A percentile compares a stretch with the other conserved stretches of the same genome.
These are phyloP conservation scores for Leuctra nigra DNA, from an alignment of 2,888 invertebrate genomes.

Conservation along the genomic window DNA sequence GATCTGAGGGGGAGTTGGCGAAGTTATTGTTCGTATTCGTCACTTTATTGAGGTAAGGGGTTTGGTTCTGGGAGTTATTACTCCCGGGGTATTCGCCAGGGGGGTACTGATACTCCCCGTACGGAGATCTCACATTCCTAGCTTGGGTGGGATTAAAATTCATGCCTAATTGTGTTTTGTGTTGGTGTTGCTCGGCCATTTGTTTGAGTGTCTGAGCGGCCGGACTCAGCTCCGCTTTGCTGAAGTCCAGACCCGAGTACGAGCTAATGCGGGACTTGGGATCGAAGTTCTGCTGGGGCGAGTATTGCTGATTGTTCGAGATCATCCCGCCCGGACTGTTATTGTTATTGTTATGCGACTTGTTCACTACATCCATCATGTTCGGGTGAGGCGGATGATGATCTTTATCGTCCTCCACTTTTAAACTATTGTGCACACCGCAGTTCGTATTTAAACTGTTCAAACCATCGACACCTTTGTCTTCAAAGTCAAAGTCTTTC, in stretches of 20 bases:
- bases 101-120: slow-evolving; percentile 53
- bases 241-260: slow-evolving; percentile 37
- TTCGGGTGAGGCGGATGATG: slow-evolving; percentile 20
- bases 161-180: slow-evolving; percentile 63
- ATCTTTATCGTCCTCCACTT: slow-evolving; percentile 40
- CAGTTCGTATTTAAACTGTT: slow-evolving; percentile 28
- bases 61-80: not conserved
- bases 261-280: slow-evolving; percentile 24
- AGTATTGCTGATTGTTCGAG: slow-evolving; percentile 46
- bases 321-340: slow-evolving; percentile 19
- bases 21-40: slow-evolving; percentile 17
- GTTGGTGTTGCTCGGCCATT: slow-evolving; percentile 96
- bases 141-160: slow-evolving; percentile 40
- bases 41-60: slow-evolving; percentile 22
- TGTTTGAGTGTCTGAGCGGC: slow-evolving; percentile 94
- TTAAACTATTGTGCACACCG: slow-evolving; percentile 36
- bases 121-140: slow-evolving; percentile 47
- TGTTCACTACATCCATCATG: slow-evolving; percentile 24
- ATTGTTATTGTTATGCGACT: slow-evolving; percentile 1
- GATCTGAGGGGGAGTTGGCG: slow-evolving; percentile 20
- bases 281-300: slow-evolving; percentile 43
- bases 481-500: slow-evolving; percentile 72
- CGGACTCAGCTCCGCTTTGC: slow-evolving; percentile 69
- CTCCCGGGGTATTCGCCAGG: slow-evolving; percentile 27
- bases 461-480: slow-evolving; percentile 35